phyloP scores from a whole-genome alignment of 2,888 invertebrate species.

The Axea sp. region DNA sequence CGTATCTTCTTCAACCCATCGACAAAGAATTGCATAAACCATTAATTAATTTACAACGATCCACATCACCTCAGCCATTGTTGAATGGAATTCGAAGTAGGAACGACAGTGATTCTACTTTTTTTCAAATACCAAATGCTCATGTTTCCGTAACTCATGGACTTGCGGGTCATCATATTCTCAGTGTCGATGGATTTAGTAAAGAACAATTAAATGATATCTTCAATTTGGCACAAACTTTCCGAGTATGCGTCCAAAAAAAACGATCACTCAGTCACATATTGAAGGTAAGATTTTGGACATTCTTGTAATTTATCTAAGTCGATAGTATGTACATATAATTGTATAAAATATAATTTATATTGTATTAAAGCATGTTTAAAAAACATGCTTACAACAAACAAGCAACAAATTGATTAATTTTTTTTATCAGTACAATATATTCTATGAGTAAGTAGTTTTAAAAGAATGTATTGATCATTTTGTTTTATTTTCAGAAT shows the following conservation, averaged over 20 bases:
- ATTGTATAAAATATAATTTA: no score
- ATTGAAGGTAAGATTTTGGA: conserved; percentile 83
- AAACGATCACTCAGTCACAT: conserved; percentile 92
- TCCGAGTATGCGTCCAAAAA: conserved; percentile 90
- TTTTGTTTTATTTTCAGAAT: conserved; percentile 81
- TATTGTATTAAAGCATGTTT: no score
- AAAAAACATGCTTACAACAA: no score
- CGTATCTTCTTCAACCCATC: conserved; percentile 66
- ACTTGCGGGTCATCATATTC: conserved; percentile 87
- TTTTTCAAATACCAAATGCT: conserved; percentile 63
- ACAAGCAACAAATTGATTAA: no score
- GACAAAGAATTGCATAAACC: conserved; percentile 63
- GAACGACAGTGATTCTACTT: conserved; percentile 76
- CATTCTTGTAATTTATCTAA: no score
- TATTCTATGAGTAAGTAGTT: no score
- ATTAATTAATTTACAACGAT: conserved; percentile 64
- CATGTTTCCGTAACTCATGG: conserved; percentile 77
- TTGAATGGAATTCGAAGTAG: conserved; percentile 69
- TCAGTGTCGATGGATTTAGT: conserved; percentile 91
- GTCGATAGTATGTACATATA: no score
- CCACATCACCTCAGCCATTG: conserved; percentile 70
- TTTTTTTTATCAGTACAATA: no score
- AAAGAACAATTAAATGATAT: conserved; percentile 95
- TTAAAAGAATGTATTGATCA: no score
- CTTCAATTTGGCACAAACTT: conserved; percentile 95